These are phyloP conservation scores for Operophtera brumata DNA, from an alignment of 2,888 invertebrate genomes.

Conservation along the genomic window DNA sequence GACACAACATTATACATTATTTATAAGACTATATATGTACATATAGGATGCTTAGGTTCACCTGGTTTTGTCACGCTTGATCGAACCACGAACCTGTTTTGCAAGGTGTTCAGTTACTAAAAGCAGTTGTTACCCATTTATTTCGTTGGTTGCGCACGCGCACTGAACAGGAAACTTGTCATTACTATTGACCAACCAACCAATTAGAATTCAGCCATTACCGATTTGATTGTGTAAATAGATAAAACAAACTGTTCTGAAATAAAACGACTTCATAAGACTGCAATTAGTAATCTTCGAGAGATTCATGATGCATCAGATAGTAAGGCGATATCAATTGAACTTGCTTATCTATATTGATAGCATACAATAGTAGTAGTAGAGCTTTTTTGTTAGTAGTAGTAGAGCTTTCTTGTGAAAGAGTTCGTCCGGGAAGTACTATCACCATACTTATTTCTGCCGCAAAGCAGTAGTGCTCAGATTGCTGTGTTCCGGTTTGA, in stretches of 20 bases:
- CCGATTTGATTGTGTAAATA: slow-evolving; percentile 31
- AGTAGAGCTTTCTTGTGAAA: no score
- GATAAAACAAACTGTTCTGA: slow-evolving; percentile 7
- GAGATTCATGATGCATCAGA: neutral
- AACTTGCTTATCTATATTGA: neutral
- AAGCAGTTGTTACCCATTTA: slow-evolving; percentile 35
- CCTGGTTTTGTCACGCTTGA: slow-evolving; percentile 39
- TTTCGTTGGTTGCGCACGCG: slow-evolving; percentile 49
- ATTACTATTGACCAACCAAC: slow-evolving; percentile 46
- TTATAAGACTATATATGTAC: neutral
- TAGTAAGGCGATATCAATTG: neutral
- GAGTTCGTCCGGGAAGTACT: no score
- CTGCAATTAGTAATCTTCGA: neutral
- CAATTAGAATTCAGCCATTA: slow-evolving; percentile 41
- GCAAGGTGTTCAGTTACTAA: slow-evolving; percentile 40
- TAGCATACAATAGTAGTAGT: no score
- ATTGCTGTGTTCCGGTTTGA: no score
- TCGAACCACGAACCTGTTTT: slow-evolving; percentile 32
- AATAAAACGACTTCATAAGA: slow-evolving; percentile 2
- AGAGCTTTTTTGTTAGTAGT: no score
- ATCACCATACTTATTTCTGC: no score
- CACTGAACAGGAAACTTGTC: slow-evolving; percentile 50
- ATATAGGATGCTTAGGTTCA: slow-evolving; percentile 4
- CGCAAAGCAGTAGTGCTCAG: no score
- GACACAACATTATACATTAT: no score